A percentile compares a stretch with the other conserved stretches of the same genome.
Conservation (phyloP, 1,140 invertebrate genomes). For the Heliconius eleuchia region DNA sequence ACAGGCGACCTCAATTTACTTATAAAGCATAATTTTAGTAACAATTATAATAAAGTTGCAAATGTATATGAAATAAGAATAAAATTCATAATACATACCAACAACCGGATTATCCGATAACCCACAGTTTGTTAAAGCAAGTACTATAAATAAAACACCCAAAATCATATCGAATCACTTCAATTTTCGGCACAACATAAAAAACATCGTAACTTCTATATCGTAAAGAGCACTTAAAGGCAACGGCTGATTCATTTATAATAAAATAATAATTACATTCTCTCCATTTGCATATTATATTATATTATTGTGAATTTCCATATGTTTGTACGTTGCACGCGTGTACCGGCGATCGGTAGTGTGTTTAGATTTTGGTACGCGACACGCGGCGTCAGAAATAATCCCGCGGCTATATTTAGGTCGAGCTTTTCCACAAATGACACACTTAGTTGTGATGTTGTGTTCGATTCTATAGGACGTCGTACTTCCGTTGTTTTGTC, state of each 20-base stretch:
- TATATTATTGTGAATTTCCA: too few relatives aligned
- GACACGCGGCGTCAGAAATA: slow-evolving; percentile 71
- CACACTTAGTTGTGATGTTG: slow-evolving; percentile 57
- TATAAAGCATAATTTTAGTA: too few relatives aligned
- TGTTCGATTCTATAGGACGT: slow-evolving; percentile 22
- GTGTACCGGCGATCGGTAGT: slow-evolving; percentile 56
- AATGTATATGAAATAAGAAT: not conserved
- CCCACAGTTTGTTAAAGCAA: slow-evolving; percentile 40
- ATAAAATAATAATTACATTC: slow-evolving; percentile 32
- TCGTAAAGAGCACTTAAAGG: slow-evolving; percentile 10
- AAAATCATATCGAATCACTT: slow-evolving; percentile 31
- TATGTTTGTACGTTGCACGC: slow-evolving; percentile 46
- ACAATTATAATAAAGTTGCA: not conserved
- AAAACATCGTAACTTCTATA: slow-evolving; percentile 1
- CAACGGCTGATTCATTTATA: slow-evolving; percentile 36
- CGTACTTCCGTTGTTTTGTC: not conserved
- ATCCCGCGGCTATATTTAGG: slow-evolving; percentile 73
- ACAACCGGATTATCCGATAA: slow-evolving; percentile 41
- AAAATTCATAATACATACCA: slow-evolving; percentile 41
- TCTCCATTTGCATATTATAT: slow-evolving; percentile 44
- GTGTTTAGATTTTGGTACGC: slow-evolving; percentile 69
- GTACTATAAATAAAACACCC: slow-evolving; percentile 43
- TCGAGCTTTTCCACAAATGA: slow-evolving; percentile 73
- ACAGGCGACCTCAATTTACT: too few relatives aligned
- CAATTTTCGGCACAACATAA: slow-evolving; percentile 15